Evolutionary conservation across 1,140 invertebrate genomes (phyloP), one percentile per base, ranked within the genome.

Genomic region (Drosophila sucinea): DNA sequence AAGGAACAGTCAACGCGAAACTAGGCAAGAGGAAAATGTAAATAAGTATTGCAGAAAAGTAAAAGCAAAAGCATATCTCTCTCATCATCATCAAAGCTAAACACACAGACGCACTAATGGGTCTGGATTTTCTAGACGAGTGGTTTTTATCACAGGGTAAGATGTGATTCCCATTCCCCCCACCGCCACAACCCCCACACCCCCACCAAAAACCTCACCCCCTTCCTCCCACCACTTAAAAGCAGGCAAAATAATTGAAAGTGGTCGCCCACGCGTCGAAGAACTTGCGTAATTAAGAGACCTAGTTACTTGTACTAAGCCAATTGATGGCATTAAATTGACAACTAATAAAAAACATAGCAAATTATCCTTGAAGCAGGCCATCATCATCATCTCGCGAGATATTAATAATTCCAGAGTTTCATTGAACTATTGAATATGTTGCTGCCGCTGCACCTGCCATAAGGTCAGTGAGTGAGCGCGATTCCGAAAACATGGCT

Each of bases 141-240:
- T 91, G 90, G 90, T 91, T 90, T 85, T 81, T 91, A 90, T 91
- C 86, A 77, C 90, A 91, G 90, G 90, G 90, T 91, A 91, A 91
- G 84, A 72, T 66, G 54, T 17, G 25, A 4, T 35, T 32, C 41
- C 51, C n/a, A 44, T 7, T 51, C 57, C 23, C 23, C 38, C 64
- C 25, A 33, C 29, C 51, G 8, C 44, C 7, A 60, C 32, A 33
- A 33, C 32, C 32, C 32, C 32, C 32, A 33, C 32, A 33, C 32
- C 5, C 32, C 33, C 35, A 17, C 17, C 17, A 17, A 17, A 17
- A 17, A 17, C 8, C 35, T 11, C 35, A 3, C 44, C 44, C 23
- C 40, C 2, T 11, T 47, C 1, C 35, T 35, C 2, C 4, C 5
- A 51, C 44, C 7, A 51, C 44, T 8, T 51, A 10, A 47, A 10